Conservation (phyloP, 2,113 vertebrate genomes). For the Engraulis encrasicolus region DNA sequence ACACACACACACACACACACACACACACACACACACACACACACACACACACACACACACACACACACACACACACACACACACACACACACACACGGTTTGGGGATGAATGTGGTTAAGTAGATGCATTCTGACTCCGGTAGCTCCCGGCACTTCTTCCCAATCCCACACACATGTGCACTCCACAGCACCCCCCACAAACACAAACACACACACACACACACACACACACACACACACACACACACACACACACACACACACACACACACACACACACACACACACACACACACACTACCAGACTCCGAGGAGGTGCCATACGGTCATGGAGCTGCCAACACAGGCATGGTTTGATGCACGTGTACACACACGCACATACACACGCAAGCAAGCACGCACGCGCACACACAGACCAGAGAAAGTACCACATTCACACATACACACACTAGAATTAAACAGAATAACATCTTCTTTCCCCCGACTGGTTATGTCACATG, state of each 20-base stretch:
- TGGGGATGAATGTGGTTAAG: slow-evolving; percentile 27
- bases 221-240: neutral
- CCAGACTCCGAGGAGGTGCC: too few species aligned
- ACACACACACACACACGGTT: slow-evolving; percentile 27
- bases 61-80: neutral
- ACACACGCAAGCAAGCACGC: too few species aligned
- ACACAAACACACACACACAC: neutral
- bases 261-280: neutral
- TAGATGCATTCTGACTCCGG: slow-evolving; percentile 35
- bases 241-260: slow-evolving; percentile 11
- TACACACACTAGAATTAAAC: too few species aligned
- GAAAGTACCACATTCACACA: too few species aligned
- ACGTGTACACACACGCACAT: too few species aligned
- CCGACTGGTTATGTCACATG: too few species aligned
- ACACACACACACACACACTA: neutral
- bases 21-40: slow-evolving; percentile 18
- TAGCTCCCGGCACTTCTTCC: neutral
- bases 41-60: slow-evolving; percentile 13
- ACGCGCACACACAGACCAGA: too few species aligned
- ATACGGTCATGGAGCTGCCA: too few species aligned
- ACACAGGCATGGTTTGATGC: too few species aligned
- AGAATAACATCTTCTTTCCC: too few species aligned
- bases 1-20: neutral
- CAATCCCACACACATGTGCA: slow-evolving; percentile 15
- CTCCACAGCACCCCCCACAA: too few species aligned